Conservation (phyloP, 2,888 invertebrate genomes). For the Carpatolechia fugitivella region DNA sequence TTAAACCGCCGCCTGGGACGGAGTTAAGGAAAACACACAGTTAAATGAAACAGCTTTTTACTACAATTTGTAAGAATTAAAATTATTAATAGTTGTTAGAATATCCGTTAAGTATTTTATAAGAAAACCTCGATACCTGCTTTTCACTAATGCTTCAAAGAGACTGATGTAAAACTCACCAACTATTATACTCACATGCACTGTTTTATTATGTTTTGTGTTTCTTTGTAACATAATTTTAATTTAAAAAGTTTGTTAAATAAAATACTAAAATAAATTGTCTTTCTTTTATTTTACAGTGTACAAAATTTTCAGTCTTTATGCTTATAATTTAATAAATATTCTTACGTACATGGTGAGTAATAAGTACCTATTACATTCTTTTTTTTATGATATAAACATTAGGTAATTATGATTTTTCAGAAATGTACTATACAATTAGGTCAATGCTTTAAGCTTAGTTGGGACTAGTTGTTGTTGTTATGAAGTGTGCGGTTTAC, state of each 20-base stretch:
- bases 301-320: slow-evolving; percentile 53
- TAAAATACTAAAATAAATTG: slow-evolving; percentile 53
- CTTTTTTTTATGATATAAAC: too few relatives aligned
- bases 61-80: neutral
- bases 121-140: neutral
- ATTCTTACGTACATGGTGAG: neutral
- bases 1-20: too few relatives aligned
- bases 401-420: neutral
- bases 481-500: too few relatives aligned
- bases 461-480: too few relatives aligned
- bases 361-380: neutral
- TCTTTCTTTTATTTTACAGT: slow-evolving; percentile 42
- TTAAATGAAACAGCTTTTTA: neutral
- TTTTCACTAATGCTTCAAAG: slow-evolving; percentile 38
- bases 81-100: neutral
- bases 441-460: neutral
- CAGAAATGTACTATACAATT: neutral
- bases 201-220: slow-evolving; percentile 42
- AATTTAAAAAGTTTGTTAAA: slow-evolving; percentile 64
- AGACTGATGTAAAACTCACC: slow-evolving; percentile 54
- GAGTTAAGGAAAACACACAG: too few relatives aligned
- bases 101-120: neutral
- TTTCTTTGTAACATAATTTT: slow-evolving; percentile 41
- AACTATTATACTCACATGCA: slow-evolving; percentile 56
- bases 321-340: slow-evolving; percentile 18